These are phyloP conservation scores for Ormyrus nitidulus DNA, from an alignment of 2,888 invertebrate genomes.

Conservation along the genomic window DNA sequence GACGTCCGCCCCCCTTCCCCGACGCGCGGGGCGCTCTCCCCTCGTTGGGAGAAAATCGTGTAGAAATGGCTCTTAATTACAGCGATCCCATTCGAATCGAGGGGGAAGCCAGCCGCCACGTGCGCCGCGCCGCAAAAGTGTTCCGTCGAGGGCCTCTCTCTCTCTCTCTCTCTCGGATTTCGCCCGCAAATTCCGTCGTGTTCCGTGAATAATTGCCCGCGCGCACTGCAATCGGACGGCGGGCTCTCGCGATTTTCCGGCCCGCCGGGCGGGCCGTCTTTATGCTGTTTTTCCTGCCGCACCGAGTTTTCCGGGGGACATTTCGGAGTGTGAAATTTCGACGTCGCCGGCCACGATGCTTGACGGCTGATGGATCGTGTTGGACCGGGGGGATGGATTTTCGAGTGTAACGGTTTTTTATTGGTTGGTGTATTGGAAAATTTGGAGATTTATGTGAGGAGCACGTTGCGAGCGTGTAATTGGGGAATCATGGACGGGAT, in stretches of 20 bases:
- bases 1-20: background rate
- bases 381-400: background rate
- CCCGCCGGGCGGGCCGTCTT: slow-evolving; percentile 52
- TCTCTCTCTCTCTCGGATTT: slow-evolving; percentile 57
- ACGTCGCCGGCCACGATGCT: background rate
- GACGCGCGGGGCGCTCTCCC: background rate
- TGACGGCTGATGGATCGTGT: slow-evolving; percentile 20
- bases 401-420: slow-evolving; percentile 3
- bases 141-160: slow-evolving; percentile 60
- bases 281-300: slow-evolving; percentile 4
- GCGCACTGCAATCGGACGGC: slow-evolving; percentile 23
- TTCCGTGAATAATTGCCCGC: slow-evolving; percentile 56
- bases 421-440: background rate
- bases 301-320: background rate
- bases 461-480: no score
- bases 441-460: no score
- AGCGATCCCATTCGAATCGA: slow-evolving; percentile 73
- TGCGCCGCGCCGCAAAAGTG: slow-evolving; percentile 67
- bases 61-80: slow-evolving; percentile 76
- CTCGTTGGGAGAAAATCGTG: slow-evolving; percentile 68
- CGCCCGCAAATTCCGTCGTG: slow-evolving; percentile 57
- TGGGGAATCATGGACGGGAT: no score
- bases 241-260: slow-evolving; percentile 57
- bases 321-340: slow-evolving; percentile 10
- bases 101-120: slow-evolving; percentile 62